Conservation (phyloP, 1,140 invertebrate species). For the Megalonaias nervosa region DNA sequence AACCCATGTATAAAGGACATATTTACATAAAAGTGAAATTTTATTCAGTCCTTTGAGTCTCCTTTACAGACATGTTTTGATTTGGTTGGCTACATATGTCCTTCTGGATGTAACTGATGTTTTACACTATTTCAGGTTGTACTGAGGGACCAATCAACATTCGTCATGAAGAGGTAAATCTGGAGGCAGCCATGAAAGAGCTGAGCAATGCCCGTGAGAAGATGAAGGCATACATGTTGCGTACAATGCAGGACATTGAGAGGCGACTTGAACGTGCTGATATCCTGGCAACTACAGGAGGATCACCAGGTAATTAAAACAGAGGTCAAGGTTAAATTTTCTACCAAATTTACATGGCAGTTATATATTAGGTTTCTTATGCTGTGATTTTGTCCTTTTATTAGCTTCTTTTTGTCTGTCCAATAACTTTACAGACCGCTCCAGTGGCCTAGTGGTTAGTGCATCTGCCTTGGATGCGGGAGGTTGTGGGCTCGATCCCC, state of each 20-base stretch:
- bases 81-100: too few relatives aligned
- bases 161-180: constrained; percentile 51
- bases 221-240: constrained; percentile 55
- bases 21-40: too few relatives aligned
- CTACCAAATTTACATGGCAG: background rate
- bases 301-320: constrained; percentile 58
- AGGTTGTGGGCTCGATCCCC: too few relatives aligned
- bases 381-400: too few relatives aligned
- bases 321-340: background rate
- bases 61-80: background rate
- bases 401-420: too few relatives aligned
- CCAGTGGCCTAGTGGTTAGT: too few relatives aligned
- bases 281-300: constrained; percentile 64
- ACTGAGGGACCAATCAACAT: constrained; percentile 47
- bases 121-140: constrained; percentile 9
- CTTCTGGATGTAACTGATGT: too few relatives aligned
- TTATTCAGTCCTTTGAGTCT: background rate
- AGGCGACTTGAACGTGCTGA: constrained; percentile 55
- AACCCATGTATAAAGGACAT: too few relatives aligned
- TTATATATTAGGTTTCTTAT: background rate
- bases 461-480: too few relatives aligned
- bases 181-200: constrained; percentile 59
- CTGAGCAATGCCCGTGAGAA: constrained; percentile 48
- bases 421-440: too few relatives aligned
- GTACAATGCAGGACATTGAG: constrained; percentile 56